Conservation (phyloP, 2,113 vertebrate genomes). For the Patagioenas fasciata region DNA sequence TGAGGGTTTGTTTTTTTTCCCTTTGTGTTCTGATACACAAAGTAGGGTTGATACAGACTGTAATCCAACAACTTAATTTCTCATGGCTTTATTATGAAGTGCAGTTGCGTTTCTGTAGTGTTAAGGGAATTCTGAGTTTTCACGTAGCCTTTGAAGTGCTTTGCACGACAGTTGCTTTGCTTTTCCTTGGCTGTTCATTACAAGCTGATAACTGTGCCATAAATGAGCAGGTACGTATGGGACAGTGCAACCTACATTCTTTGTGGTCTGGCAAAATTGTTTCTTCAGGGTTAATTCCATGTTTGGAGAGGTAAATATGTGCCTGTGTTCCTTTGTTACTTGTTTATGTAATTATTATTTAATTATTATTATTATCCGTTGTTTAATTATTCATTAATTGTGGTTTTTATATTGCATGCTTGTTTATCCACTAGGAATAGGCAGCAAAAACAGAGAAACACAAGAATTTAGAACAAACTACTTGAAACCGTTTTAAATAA, state of each 20-base stretch:
- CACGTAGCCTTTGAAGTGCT: background rate
- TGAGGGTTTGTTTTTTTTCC: background rate
- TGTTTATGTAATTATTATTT: too few species aligned
- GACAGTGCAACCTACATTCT: fast-evolving
- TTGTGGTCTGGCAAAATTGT: background rate
- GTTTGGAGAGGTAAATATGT: background rate
- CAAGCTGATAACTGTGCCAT: background rate
- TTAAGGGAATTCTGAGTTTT: background rate
- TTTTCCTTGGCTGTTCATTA: background rate
- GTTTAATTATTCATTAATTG: background rate
- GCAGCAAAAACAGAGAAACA: background rate
- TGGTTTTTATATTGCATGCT: background rate
- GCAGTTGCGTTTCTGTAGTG: fast-evolving
- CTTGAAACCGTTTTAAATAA: background rate
- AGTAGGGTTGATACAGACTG: fast-evolving
- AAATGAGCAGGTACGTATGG: background rate
- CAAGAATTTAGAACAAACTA: background rate
- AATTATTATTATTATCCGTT: background rate
- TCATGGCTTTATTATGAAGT: background rate
- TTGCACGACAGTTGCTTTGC: background rate
- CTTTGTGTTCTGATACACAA: background rate
- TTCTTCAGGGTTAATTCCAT: background rate
- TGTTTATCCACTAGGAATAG: background rate
- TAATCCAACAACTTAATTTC: background rate
- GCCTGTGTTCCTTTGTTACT: background rate